A percentile compares a stretch with the other conserved stretches of the same genome.
Evolutionary conservation across 2,113 vertebrate species (phyloP).

Genomic region (Calonectris borealis): DNA sequence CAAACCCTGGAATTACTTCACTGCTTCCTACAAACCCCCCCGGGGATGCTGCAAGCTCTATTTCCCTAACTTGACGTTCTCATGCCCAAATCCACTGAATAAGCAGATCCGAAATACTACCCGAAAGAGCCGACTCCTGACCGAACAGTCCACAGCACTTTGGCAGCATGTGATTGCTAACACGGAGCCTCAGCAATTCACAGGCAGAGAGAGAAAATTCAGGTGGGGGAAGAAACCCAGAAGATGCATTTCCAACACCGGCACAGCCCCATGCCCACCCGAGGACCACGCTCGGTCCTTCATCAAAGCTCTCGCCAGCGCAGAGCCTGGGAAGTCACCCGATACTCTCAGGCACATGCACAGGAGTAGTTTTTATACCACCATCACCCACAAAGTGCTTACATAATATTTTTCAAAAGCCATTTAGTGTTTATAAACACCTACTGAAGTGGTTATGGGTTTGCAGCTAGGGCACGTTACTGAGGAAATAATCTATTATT

Average conservation of each 20-base stretch:
- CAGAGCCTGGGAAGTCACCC: background rate
- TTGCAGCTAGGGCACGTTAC: background rate
- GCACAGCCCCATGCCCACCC: too few species aligned
- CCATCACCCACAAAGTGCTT: background rate
- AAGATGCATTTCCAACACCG: background rate
- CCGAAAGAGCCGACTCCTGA: rapidly evolving
- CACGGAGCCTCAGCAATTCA: background rate
- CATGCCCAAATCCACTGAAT: background rate
- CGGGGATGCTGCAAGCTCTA: background rate
- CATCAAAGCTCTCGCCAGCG: background rate
- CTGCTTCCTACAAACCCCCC: background rate
- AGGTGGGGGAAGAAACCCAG: background rate
- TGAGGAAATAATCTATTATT: background rate
- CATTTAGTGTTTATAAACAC: background rate
- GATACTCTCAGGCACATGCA: background rate
- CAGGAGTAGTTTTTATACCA: background rate
- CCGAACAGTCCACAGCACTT: rapidly evolving
- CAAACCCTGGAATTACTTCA: background rate
- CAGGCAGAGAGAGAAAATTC: background rate
- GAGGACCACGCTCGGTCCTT: rapidly evolving
- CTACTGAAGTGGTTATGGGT: background rate
- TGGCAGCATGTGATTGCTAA: background rate
- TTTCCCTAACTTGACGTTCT: background rate
- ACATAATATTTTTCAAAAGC: background rate
- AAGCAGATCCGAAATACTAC: background rate